A percentile compares a stretch with the other conserved stretches of the same genome.
Evolutionary conservation across 2,888 invertebrate species (phyloP).

Genomic region (Rhyacophila evoluta): DNA sequence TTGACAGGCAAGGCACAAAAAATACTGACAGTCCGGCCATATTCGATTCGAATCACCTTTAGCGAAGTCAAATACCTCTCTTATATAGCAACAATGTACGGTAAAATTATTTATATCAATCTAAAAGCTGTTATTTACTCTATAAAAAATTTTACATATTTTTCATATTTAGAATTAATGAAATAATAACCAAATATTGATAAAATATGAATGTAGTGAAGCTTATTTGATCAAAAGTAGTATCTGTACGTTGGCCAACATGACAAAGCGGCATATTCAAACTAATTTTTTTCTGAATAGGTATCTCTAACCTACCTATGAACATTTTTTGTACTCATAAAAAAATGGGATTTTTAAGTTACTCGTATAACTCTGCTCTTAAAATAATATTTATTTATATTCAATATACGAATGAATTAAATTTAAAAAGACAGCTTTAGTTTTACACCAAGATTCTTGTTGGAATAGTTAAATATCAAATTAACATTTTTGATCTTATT

Average conservation of each 20-base stretch:
- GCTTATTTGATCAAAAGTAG: background rate
- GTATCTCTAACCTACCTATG: too few species aligned
- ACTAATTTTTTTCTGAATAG: background rate
- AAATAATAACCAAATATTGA: background rate
- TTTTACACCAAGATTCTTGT: too few species aligned
- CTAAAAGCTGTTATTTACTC: background rate
- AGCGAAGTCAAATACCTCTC: slow-evolving; percentile 31
- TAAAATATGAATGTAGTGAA: background rate
- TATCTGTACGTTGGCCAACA: background rate
- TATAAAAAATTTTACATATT: background rate
- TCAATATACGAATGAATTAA: too few species aligned
- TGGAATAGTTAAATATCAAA: too few species aligned
- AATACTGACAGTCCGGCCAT: slow-evolving; percentile 41
- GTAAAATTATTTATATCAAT: background rate
- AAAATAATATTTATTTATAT: too few species aligned
- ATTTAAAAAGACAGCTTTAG: too few species aligned
- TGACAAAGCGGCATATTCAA: background rate
- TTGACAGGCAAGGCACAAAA: slow-evolving; percentile 42
- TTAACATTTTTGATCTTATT: too few species aligned
- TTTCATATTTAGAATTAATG: background rate
- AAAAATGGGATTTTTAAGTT: too few species aligned
- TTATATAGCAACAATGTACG: background rate
- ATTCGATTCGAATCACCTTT: slow-evolving; percentile 31
- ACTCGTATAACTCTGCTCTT: too few species aligned
- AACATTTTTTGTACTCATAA: too few species aligned